Conservation (phyloP, 2,797 vertebrate species). For the Sebastes diploproa region DNA sequence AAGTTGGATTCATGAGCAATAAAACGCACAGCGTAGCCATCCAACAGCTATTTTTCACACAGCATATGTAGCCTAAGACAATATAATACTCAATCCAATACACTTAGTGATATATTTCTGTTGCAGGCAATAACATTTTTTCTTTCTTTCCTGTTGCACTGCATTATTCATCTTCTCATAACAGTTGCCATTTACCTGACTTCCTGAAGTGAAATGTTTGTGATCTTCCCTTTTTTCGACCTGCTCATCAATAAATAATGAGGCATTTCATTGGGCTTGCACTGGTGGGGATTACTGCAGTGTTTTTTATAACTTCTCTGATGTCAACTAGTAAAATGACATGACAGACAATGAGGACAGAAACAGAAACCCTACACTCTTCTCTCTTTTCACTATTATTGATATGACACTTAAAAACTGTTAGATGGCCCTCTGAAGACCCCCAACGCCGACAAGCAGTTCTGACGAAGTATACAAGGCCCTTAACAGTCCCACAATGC, state of each 20-base stretch:
- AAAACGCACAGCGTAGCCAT: not conserved
- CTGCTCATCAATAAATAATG: conserved; percentile 48
- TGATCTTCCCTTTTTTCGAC: conserved; percentile 1
- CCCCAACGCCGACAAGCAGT: not conserved
- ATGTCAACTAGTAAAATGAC: not conserved
- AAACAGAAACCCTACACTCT: not conserved
- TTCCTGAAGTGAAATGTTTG: conserved; percentile 47
- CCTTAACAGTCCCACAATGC: not conserved
- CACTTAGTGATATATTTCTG: conserved; percentile 21
- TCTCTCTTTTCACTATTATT: not conserved
- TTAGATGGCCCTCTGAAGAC: not conserved
- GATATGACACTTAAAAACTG: not conserved
- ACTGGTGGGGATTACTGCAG: conserved; percentile 17
- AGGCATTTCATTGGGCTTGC: conserved; percentile 19
- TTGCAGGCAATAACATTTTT: conserved; percentile 35
- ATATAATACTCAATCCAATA: not conserved
- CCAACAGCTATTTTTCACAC: not conserved
- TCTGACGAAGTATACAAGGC: too few species aligned
- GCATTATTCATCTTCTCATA: conserved; percentile 53
- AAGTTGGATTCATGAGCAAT: not conserved
- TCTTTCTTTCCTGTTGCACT: conserved; percentile 19
- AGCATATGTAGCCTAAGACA: not conserved
- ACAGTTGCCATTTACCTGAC: conserved; percentile 41
- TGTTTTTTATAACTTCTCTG: conserved; percentile 4
- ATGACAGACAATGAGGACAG: not conserved